Percentiles rank a stretch among this genome's conserved stretches.
These are phyloP conservation scores for Toxotes jaculatrix DNA, from an alignment of 2,113 vertebrate genomes.

Conservation along the genomic window DNA sequence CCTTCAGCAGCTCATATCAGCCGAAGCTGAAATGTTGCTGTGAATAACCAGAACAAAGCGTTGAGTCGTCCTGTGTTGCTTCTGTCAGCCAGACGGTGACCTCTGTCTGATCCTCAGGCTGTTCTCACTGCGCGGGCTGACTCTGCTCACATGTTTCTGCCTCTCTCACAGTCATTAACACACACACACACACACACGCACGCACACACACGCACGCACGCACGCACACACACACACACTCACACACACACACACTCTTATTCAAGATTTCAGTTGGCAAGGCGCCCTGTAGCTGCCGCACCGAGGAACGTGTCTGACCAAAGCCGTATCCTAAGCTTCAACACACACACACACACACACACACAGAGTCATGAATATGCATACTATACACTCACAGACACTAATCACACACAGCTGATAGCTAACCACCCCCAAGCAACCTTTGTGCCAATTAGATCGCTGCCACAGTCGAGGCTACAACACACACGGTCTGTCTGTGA, in stretches of 20 bases:
- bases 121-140: conserved; percentile 30
- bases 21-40: not conserved
- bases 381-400: not conserved
- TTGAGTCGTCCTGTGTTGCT: conserved; percentile 20
- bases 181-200: conserved; percentile 22
- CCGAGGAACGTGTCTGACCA: conserved; percentile 1
- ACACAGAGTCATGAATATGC: conserved; percentile 26
- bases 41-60: conserved; percentile 16
- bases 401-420: conserved; percentile 27
- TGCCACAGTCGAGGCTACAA: not conserved
- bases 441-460: not conserved
- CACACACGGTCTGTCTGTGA: not conserved
- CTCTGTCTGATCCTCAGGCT: conserved; percentile 41
- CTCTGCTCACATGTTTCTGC: conserved; percentile 13
- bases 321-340: not conserved
- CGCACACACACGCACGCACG: too few species aligned
- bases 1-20: not conserved
- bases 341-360: not conserved
- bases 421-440: conserved; percentile 22
- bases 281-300: conserved; percentile 14
- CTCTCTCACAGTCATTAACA: conserved; percentile 3
- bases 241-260: conserved; percentile 16
- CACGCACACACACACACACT: conserved; percentile 12
- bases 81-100: conserved; percentile 40
- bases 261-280: conserved; percentile 14